Conservation (phyloP, 1,140 invertebrate genomes). For the Episyrphus balteatus region DNA sequence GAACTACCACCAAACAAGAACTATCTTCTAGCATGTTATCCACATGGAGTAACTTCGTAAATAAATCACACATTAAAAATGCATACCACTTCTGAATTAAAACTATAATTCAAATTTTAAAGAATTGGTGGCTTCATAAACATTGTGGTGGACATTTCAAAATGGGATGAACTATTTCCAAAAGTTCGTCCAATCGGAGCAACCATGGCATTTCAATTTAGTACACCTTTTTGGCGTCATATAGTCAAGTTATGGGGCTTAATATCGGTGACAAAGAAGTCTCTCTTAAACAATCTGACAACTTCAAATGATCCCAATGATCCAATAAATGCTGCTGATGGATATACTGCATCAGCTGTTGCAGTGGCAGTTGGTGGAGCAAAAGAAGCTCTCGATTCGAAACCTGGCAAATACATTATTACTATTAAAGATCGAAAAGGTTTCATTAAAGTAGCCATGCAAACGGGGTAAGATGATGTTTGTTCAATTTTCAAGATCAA, state of each 20-base stretch:
- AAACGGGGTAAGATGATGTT: slow-evolving; percentile 53
- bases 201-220: slow-evolving; percentile 71
- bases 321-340: slow-evolving; percentile 22
- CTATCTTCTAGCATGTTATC: slow-evolving; percentile 80
- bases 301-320: slow-evolving; percentile 28
- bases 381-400: slow-evolving; percentile 61
- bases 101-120: slow-evolving; percentile 30
- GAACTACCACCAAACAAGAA: slow-evolving; percentile 70
- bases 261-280: slow-evolving; percentile 44
- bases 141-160: slow-evolving; percentile 65
- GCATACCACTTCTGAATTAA: too few relatives aligned
- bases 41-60: slow-evolving; percentile 65
- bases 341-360: slow-evolving; percentile 35
- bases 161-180: slow-evolving; percentile 68
- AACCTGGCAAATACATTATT: slow-evolving; percentile 57
- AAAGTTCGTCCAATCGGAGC: slow-evolving; percentile 59
- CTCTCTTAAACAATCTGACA: slow-evolving; percentile 15
- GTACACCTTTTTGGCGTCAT: slow-evolving; percentile 73
- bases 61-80: too few relatives aligned
- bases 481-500: too few relatives aligned
- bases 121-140: slow-evolving; percentile 64
- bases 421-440: slow-evolving; percentile 65
- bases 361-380: slow-evolving; percentile 72
- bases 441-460: slow-evolving; percentile 67
- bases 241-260: slow-evolving; percentile 46